Base-by-base conservation (phyloP, 2,797 vertebrate genomes). In the Anabas testudineus region DNA sequence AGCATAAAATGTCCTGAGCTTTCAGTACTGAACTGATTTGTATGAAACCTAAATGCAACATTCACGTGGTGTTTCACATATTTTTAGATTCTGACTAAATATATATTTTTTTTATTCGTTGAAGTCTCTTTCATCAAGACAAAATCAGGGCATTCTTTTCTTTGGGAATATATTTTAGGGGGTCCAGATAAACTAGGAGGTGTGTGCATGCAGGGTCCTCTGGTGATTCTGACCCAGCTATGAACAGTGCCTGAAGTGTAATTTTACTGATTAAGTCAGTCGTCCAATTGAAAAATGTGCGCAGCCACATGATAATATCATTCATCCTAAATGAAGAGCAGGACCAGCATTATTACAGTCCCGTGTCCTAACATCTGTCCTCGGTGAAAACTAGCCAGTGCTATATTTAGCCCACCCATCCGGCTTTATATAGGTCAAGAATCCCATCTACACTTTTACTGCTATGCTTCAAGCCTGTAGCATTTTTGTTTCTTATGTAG, bases 391-490 rank as follows among this genome's bases (percentile, higher is more conserved):
- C 67, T 81, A 72, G 67, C 75, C 81, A 58, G 71, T 0, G 42
- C 88, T 94, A 92, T 90, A 90, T 93, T 92, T 94, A 93, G 85
- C 83, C 56, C 74, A 54, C 62, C 48, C 69, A 69, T 86, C 84
- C 83, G 68, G 82, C 67, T 82, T 87, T 90, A 93, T 91, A 84
- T 94, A 88, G 93, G 93, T 91, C 93, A 93, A 80, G 79, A 90
- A 90, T 83, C 68, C 48, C 75, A 88, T 84, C 78, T 63, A 80
- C 86, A 79, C 70, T 79, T 84, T 43, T 36, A 26, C 72, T 79
- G 81, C 74, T 80, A 39, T 63, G 51, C 73, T 75, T 62, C 36
- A 76, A 62, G 5, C 36, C 78, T 82, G 48, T 30, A 57, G 48
- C 48, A 32, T 61, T 74, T 52, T 66, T 71, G 41, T 67, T 84